phyloP scores from a whole-genome alignment of 2,888 invertebrate genomes.

The Dyspetes luteomarginatus region DNA sequence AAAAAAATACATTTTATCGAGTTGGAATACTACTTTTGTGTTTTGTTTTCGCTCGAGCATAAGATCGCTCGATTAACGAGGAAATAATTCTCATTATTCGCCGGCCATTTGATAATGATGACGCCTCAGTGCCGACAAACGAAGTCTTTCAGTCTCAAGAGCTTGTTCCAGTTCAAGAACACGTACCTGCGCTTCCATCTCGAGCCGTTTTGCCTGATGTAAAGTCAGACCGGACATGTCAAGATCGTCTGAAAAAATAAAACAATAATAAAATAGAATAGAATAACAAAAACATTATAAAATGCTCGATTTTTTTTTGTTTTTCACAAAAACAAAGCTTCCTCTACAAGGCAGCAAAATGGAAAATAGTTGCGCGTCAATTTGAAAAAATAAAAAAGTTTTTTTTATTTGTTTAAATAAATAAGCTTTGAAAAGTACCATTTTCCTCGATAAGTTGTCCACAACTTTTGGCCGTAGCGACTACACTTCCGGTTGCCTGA shows the following conservation, averaged over 20 bases:
- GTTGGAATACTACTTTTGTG: conserved; percentile 58
- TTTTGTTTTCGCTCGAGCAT: conserved; percentile 10
- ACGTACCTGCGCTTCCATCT: conserved; percentile 98
- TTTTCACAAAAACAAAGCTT: no score
- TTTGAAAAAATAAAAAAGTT: no score
- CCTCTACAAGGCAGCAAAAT: not conserved
- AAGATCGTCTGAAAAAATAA: conserved; percentile 89
- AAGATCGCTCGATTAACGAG: not conserved
- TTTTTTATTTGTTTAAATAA: no score
- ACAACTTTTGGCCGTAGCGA: conserved; percentile 96
- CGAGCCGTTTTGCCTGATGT: conserved; percentile 97
- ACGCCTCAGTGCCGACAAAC: conserved; percentile 93
- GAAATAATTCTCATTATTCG: conserved; percentile 77
- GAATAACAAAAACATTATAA: no score
- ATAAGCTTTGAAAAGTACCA: no score
- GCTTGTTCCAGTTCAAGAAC: conserved; percentile 96
- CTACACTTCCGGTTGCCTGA: conserved; percentile 95
- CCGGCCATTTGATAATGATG: conserved; percentile 96
- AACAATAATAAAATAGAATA: no score
- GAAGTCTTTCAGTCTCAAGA: conserved; percentile 93
- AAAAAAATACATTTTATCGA: conserved; percentile 7
- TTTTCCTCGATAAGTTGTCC: conserved; percentile 93
- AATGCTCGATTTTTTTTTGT: conserved; percentile 9
- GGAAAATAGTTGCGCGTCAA: no score
- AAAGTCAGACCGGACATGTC: conserved; percentile 95